Conservation (phyloP, 1,140 invertebrate species). For the Drosophila sechellia region DNA sequence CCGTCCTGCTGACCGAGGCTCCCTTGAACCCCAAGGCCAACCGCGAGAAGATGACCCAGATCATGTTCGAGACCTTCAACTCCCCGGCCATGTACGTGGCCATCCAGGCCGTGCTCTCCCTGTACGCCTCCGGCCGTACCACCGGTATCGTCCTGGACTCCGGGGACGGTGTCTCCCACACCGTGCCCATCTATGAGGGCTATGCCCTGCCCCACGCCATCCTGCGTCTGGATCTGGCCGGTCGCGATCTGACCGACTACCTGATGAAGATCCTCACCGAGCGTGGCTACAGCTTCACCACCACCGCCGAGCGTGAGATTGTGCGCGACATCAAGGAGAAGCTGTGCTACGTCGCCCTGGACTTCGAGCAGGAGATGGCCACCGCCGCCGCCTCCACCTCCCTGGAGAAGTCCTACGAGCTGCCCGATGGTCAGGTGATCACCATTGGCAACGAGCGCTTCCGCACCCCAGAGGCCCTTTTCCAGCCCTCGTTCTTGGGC, state of each 20-base stretch:
- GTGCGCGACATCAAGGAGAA: conserved; percentile 95
- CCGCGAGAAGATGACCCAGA: conserved; percentile 93
- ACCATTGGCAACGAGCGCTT: conserved; percentile 97
- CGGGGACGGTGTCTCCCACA: conserved; percentile 94
- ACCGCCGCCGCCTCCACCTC: conserved; percentile 93
- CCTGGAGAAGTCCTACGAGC: conserved; percentile 93
- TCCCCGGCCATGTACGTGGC: conserved; percentile 91
- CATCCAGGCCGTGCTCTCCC: conserved; percentile 89
- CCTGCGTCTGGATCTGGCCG: conserved; percentile 94
- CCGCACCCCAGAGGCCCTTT: conserved; percentile 96
- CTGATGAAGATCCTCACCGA: conserved; percentile 94
- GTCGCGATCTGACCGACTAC: conserved; percentile 94
- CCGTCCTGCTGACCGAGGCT: conserved; percentile 93
- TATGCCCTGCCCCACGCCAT: conserved; percentile 92
- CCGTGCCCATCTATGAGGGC: conserved; percentile 94
- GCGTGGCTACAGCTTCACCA: conserved; percentile 89
- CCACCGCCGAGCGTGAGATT: conserved; percentile 92
- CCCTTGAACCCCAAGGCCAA: conserved; percentile 94
- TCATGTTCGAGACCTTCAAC: conserved; percentile 93
- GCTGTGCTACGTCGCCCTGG: conserved; percentile 93
- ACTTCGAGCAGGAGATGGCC: conserved; percentile 95
- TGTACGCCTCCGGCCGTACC: conserved; percentile 94
- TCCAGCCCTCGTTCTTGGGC: conserved; percentile 95
- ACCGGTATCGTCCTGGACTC: conserved; percentile 93
- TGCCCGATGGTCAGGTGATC: conserved; percentile 94